Evolutionary conservation across 2,797 vertebrate species (phyloP), one percentile per base, ranked within the genome.

Genomic region (Loriculus beryllinus): DNA sequence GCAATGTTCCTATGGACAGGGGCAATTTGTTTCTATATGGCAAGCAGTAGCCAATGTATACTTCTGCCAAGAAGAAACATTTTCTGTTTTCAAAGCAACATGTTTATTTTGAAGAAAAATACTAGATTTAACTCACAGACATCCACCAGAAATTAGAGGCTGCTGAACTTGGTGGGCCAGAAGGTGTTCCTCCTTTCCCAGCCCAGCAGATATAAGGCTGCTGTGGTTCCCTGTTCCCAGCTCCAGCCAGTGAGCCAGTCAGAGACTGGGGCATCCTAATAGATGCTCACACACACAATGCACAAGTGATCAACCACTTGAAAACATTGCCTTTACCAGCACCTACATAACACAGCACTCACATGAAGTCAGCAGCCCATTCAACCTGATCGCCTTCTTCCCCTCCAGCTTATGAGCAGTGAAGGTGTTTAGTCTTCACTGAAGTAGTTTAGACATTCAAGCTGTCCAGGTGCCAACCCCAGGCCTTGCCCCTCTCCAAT

Each of bases 221-320:
- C 13, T n/a, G 3, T 42, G 19, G 16, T 80, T 80, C n/a, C 12
- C 7, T 33, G 5, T 83, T 78, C 22, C 12, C 43, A 68, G 8
- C 12, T 62, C 20, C 37, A 71, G 14, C 3, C 37, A 62, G 31
- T 14, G 23, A 77, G 13, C 6, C 49, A 81, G 7, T 19, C 51
- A 60, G 39, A 76, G 64, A 14, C 15, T 47, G 37, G 37, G 33
- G 6, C 31, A 42, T 57, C 25, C 28, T 31, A 13, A 17, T 8
- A 63, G 37, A 62, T 28, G 21, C 4, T 4, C 6, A 9, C 19
- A 67, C 4, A 14, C 26, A 62, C 3, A 42, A 10, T 7, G 17
- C 17, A 52, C 28, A 67, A 37, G 62, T 31, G 12, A 23, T 4
- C 1, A 1, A 11, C 9, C 37, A 63, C 20, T 1, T 5, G 14